phyloP scores from a whole-genome alignment of 2,888 invertebrate species.

The Mimumesa dahlbomi region DNA sequence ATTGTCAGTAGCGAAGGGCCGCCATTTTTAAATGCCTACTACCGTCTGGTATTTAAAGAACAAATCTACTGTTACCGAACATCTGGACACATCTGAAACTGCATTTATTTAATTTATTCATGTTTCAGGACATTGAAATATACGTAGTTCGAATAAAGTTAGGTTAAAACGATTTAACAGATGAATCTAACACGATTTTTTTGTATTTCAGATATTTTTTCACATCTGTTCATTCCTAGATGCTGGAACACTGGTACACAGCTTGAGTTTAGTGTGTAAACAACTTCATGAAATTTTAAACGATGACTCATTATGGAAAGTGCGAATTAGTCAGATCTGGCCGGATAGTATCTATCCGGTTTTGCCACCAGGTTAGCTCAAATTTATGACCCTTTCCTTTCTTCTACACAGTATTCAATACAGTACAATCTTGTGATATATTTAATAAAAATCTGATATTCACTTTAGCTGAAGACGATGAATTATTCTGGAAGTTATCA shows the following conservation, averaged over 20 bases:
- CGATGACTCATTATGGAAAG: slow-evolving; percentile 83
- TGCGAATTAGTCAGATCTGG: slow-evolving; percentile 73
- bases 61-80: background rate
- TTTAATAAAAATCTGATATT: background rate
- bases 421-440: background rate
- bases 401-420: background rate
- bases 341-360: slow-evolving; percentile 72
- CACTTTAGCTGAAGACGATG: slow-evolving; percentile 78
- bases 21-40: slow-evolving; percentile 44
- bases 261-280: slow-evolving; percentile 82
- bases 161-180: background rate
- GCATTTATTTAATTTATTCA: too few species aligned
- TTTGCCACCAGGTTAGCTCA: slow-evolving; percentile 74
- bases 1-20: background rate
- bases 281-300: slow-evolving; percentile 82
- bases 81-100: too few species aligned
- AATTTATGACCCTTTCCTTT: slow-evolving; percentile 55
- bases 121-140: too few species aligned
- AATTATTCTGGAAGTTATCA: slow-evolving; percentile 82
- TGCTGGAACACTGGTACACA: slow-evolving; percentile 82
- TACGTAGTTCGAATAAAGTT: too few species aligned
- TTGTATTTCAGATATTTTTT: slow-evolving; percentile 82
- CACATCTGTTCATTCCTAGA: slow-evolving; percentile 84
- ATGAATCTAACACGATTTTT: background rate
- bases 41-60: slow-evolving; percentile 17